Conservation (phyloP, 1,140 invertebrate species). For the Trichomalopsis sarcophagae region DNA sequence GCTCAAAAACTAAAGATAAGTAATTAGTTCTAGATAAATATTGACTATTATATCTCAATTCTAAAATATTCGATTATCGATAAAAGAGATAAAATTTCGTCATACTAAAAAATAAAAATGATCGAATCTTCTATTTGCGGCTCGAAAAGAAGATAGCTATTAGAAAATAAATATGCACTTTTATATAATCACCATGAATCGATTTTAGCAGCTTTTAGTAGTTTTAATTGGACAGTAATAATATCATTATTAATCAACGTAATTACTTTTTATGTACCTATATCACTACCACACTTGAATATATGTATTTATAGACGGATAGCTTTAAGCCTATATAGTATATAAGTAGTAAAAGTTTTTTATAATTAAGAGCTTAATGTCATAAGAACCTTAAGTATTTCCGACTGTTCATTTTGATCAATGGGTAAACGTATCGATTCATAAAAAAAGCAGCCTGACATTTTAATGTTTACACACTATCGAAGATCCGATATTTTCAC, state of each 20-base stretch:
- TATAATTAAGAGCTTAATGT: not conserved
- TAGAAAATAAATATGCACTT: not conserved
- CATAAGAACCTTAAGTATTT: slow-evolving; percentile 82
- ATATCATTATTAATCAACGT: not conserved
- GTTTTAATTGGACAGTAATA: not conserved
- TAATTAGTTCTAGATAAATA: no score
- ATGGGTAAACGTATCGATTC: slow-evolving; percentile 84
- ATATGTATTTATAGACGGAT: not conserved
- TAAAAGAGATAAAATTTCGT: no score
- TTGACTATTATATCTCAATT: no score
- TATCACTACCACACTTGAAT: not conserved
- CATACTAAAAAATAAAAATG: no score
- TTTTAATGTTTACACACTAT: slow-evolving; percentile 52
- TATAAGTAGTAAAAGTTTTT: not conserved
- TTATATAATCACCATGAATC: not conserved
- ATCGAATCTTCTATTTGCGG: no score
- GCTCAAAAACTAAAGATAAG: no score
- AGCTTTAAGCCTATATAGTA: not conserved
- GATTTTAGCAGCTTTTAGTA: slow-evolving; percentile 73
- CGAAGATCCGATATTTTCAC: not conserved
- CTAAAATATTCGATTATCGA: no score
- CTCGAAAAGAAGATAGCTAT: not conserved
- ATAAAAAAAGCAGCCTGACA: slow-evolving; percentile 82
- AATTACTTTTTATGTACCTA: not conserved
- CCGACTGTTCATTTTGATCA: slow-evolving; percentile 85